Percentiles rank a stretch among this genome's conserved stretches.
Evolutionary conservation across 64 coral and sea anemone genomes (phyloP).

Genomic region (Catalaphyllia jardinei): DNA sequence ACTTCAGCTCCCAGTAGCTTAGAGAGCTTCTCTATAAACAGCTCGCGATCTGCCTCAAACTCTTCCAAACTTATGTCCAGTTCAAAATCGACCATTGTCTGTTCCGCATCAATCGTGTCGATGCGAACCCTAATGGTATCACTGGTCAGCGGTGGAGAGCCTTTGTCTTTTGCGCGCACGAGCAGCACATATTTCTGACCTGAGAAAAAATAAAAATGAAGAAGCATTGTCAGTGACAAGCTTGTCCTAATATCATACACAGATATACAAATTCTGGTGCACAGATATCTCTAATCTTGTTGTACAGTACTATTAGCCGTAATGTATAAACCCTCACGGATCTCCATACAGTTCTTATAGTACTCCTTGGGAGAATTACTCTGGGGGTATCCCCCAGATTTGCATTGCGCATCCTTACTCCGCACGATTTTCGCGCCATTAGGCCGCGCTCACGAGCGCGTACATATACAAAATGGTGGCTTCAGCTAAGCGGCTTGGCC

Average conservation of each 20-base stretch:
- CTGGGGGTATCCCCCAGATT: too few species aligned
- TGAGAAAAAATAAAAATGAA: not conserved
- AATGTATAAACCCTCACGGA: too few species aligned
- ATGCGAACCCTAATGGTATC: constrained; percentile 7
- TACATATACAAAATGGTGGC: too few species aligned
- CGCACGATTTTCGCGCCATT: too few species aligned
- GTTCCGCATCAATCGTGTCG: constrained; percentile 45
- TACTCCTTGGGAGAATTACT: too few species aligned
- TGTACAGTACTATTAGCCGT: too few species aligned
- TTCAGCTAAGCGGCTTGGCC: too few species aligned
- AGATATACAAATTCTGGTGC: not conserved
- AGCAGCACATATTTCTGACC: constrained; percentile 27
- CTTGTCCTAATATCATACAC: not conserved
- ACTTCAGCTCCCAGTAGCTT: constrained; percentile 55
- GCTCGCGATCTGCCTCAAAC: constrained; percentile 54
- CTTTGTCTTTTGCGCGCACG: constrained; percentile 52
- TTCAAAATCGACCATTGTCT: constrained; percentile 51
- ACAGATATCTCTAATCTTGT: too few species aligned
- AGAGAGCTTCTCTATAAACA: constrained; percentile 37
- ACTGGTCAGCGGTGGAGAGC: constrained; percentile 17
- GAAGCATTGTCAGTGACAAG: not conserved
- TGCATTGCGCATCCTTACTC: too few species aligned
- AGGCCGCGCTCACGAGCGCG: too few species aligned
- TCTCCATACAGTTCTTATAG: too few species aligned
- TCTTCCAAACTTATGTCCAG: constrained; percentile 54